phyloP scores from a whole-genome alignment of 2,113 vertebrate genomes.

The Rhinoderma darwinii region DNA sequence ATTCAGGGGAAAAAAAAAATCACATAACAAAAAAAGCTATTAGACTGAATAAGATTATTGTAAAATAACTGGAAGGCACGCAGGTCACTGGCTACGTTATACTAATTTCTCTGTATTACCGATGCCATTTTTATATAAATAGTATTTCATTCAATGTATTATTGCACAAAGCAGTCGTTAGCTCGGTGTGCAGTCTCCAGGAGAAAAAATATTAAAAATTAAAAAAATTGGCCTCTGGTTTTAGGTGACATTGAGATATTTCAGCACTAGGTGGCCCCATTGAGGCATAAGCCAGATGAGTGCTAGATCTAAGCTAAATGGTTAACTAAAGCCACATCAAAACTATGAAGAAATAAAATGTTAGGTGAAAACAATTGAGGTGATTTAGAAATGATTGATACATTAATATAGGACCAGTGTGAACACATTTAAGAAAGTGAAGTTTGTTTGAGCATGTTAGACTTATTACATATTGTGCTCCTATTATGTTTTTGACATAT shows the following conservation, averaged over 20 bases:
- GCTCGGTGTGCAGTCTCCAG: background rate
- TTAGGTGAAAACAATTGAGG: conserved; percentile 32
- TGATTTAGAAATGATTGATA: conserved; percentile 43
- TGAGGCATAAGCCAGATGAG: background rate
- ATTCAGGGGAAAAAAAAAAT: background rate
- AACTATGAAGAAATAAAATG: conserved; percentile 40
- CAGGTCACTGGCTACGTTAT: background rate
- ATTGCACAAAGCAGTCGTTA: background rate
- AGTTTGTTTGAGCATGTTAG: conserved; percentile 23
- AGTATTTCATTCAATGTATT: conserved; percentile 17
- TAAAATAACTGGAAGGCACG: conserved; percentile 13
- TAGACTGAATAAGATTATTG: conserved; percentile 36
- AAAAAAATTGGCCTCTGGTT: conserved; percentile 3
- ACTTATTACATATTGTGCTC: background rate
- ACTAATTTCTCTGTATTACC: background rate
- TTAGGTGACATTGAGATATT: background rate
- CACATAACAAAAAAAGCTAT: conserved; percentile 17
- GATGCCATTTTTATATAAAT: conserved; percentile 21
- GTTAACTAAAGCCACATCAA: conserved; percentile 37
- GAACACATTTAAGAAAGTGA: background rate
- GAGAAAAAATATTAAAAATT: background rate
- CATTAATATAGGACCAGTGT: conserved; percentile 30
- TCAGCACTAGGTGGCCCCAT: conserved; percentile 35
- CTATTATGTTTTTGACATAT: background rate
- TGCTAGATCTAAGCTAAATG: background rate